phyloP scores from a whole-genome alignment of 2,888 invertebrate species.

The Idaea aversata region DNA sequence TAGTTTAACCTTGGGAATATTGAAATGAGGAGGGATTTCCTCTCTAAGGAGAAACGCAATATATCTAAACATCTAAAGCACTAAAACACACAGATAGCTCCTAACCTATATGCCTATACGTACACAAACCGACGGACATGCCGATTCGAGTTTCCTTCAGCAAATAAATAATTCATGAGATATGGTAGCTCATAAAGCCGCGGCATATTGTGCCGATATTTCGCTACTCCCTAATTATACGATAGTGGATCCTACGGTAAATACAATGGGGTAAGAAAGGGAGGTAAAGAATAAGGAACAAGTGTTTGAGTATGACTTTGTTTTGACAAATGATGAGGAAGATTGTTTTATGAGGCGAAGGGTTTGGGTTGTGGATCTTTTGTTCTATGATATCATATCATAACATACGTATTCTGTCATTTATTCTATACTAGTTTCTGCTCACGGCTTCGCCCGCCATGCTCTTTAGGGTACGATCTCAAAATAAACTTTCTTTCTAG shows the following conservation, averaged over 20 bases:
- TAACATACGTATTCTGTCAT: neutral
- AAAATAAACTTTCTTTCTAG: too few relatives aligned
- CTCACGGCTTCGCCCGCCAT: too few relatives aligned
- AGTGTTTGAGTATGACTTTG: neutral
- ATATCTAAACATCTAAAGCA: neutral
- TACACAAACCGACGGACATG: neutral
- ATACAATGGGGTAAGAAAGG: conserved; percentile 5
- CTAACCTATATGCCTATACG: neutral
- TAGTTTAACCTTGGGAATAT: neutral
- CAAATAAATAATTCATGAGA: conserved; percentile 6
- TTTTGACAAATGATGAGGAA: neutral
- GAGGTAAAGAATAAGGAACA: neutral
- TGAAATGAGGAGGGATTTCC: neutral
- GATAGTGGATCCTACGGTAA: neutral
- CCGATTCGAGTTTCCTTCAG: conserved; percentile 3
- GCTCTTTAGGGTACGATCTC: too few relatives aligned
- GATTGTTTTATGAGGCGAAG: neutral
- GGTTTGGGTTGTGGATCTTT: neutral
- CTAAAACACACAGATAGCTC: neutral
- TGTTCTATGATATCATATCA: neutral
- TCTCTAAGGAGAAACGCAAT: neutral
- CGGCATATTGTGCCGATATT: conserved; percentile 4
- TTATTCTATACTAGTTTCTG: too few relatives aligned
- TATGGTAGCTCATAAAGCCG: neutral
- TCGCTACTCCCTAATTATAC: neutral